Conservation (phyloP, 2,797 vertebrate genomes). For the Buceros bicornis region DNA sequence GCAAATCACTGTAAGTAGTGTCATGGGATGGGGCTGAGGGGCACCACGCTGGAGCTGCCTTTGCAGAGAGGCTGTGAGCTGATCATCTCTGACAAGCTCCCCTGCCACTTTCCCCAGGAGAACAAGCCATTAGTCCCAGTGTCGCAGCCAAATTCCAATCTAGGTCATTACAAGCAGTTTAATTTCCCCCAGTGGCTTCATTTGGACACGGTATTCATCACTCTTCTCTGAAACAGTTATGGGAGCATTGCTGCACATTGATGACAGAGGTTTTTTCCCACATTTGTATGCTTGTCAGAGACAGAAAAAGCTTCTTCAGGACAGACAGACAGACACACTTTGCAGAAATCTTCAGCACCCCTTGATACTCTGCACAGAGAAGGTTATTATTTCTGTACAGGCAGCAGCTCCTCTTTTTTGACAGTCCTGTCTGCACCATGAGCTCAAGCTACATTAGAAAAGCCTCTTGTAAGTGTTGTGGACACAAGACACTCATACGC, state of each 20-base stretch:
- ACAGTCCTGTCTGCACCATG: not conserved
- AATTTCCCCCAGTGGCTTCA: slow-evolving; percentile 33
- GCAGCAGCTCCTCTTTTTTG: not conserved
- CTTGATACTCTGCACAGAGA: not conserved
- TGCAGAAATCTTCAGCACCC: not conserved
- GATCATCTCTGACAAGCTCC: not conserved
- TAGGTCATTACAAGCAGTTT: slow-evolving; percentile 25
- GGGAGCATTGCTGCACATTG: not conserved
- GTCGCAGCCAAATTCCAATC: slow-evolving; percentile 25
- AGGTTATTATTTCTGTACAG: not conserved
- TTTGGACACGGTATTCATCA: not conserved
- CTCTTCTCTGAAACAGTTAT: not conserved
- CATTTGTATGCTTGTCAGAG: not conserved
- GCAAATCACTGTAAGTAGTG: not conserved
- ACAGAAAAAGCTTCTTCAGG: not conserved
- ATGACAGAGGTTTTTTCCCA: not conserved
- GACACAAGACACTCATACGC: not conserved
- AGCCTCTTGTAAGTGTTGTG: not conserved
- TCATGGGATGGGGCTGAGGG: not conserved
- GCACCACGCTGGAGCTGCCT: not conserved
- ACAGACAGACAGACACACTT: not conserved
- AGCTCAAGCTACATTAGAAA: not conserved
- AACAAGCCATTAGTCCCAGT: slow-evolving; percentile 24
- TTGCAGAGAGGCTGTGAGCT: not conserved
- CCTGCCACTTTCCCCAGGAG: not conserved